Evolutionary conservation across 1,140 invertebrate species (phyloP), one percentile per base, ranked within the genome.

Genomic region (Myzus persicae): DNA sequence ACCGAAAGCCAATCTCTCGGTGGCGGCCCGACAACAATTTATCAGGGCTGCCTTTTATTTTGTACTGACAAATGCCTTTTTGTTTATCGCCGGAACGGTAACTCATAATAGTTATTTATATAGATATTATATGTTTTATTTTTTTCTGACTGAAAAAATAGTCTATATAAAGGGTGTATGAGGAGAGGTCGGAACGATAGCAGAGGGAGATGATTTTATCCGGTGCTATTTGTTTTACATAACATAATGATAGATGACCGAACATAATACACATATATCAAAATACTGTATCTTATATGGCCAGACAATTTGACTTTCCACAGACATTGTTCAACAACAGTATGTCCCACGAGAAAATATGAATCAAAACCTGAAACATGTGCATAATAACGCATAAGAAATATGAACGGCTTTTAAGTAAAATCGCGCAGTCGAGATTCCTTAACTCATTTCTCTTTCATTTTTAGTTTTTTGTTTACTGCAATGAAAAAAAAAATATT

Each of bases 61-160:
- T 82, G 14, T 84, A 93, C 81, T 54, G 91, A 93, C 91, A 93
- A 93, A 93, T 93, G 91, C 81, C 48, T 81, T 93, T 93, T 93
- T 85, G 91, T 93, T 93, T 93, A 93, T 93, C 91, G 81, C 81
- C 81, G 91, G 46, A 48, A 93, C 91, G 91, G 76, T 92, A 92
- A 84, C 81, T 48, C 81, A 46, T 93, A 93, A 92, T 85, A 93
- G 81, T 93, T 85, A 93, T 84, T 51, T 93, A 93, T 82, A 84
- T 85, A 82, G 20, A 36, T 82, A 38, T 92, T 76, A 44, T 46
- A 46, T 36, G 31, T 91, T 36, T 46, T 82, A 44, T 91, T 44
- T n/a, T 76, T 46, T 46, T 36, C n/a, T 22, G n/a, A 2, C n/a
- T 24, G 9, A 14, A 48, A 38, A 91, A 46, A 82, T 36, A 92